Evolutionary conservation across 2,888 invertebrate species (phyloP), one percentile per base, ranked within the genome.

Genomic region (Pachycephus smyrnensis): DNA sequence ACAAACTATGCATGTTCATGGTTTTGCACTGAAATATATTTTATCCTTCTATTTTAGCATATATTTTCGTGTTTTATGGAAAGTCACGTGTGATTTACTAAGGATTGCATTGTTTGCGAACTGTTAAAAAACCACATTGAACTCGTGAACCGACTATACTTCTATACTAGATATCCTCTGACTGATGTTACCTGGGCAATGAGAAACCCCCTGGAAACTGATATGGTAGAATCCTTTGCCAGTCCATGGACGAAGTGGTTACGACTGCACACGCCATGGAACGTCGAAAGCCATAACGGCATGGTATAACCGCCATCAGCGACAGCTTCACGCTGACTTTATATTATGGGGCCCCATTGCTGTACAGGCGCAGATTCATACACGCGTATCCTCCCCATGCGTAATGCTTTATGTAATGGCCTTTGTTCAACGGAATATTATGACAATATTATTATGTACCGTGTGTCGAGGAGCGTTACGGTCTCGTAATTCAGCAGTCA

Each of bases 241-340:
- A 71, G 71, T 71, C 31, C 32, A 71, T 33, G 32, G 71, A 71
- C 71, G 71, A 31, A 71, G 71, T 71, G 71, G 71, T 71, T 71
- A 71, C 71, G 71, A 71, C 71, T 33, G 32, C 31, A 33, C 71
- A 71, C 32, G 32, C 71, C 71, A 33, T 31, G 31, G 31, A 71
- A 71, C 71, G 71, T 71, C 71, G 31, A 31, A 71, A 71, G 71
- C 71, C 31, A 71, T 71, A 71, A 71, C 71, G 32, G 71, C 75
- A 12, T 11, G 55, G 31, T 31, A 36, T 40, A 31, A 77, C 80
- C 75, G 82, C 80, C 80, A 71, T 68, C 69, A 78, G 80, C 78
- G 80, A 84, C 80, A 79, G 73, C 71, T 79, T 79, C 77, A 76
- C 75, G 75, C 71, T 31, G 31, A 30, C 71, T 84, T 82, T 40